These are phyloP conservation scores for Gortyna flavago DNA, from an alignment of 2,888 invertebrate genomes.

Conservation along the genomic window DNA sequence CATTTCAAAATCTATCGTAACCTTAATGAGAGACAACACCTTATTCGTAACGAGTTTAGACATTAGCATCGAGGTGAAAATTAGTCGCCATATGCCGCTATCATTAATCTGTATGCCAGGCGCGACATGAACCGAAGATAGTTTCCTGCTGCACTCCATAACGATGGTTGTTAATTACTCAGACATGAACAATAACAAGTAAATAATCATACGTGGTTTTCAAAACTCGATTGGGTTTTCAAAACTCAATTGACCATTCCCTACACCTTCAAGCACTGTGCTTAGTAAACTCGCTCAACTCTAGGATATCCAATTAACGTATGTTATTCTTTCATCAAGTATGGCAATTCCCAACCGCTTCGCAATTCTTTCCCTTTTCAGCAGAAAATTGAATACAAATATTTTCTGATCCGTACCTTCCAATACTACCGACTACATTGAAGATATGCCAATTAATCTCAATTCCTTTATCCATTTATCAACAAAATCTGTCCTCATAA, in stretches of 20 bases:
- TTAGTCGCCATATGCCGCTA: constrained; percentile 14
- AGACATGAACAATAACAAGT: constrained; percentile 4
- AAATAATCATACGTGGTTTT: not conserved
- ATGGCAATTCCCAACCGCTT: not conserved
- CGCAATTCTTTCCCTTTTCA: constrained; percentile 23
- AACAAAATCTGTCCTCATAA: constrained; percentile 44
- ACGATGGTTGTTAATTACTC: constrained; percentile 13
- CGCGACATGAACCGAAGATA: constrained; percentile 28
- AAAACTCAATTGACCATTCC: constrained; percentile 2
- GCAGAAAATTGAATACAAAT: constrained; percentile 40
- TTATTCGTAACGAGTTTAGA: constrained; percentile 34
- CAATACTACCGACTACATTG: constrained; percentile 4
- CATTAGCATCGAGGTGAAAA: constrained; percentile 35
- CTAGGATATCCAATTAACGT: constrained; percentile 25
- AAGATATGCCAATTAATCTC: constrained; percentile 36
- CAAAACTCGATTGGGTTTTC: not conserved
- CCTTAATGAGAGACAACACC: constrained; percentile 30
- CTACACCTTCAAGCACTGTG: not conserved
- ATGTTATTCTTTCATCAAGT: constrained; percentile 49
- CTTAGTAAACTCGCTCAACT: not conserved
- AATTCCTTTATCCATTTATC: constrained; percentile 38
- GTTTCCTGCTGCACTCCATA: constrained; percentile 16
- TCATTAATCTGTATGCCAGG: constrained; percentile 34
- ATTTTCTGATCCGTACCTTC: constrained; percentile 12
- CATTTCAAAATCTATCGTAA: not conserved